Evolutionary conservation across 2,797 vertebrate species (phyloP), one percentile per base, ranked within the genome.

Genomic region (Ciconia nigra): DNA sequence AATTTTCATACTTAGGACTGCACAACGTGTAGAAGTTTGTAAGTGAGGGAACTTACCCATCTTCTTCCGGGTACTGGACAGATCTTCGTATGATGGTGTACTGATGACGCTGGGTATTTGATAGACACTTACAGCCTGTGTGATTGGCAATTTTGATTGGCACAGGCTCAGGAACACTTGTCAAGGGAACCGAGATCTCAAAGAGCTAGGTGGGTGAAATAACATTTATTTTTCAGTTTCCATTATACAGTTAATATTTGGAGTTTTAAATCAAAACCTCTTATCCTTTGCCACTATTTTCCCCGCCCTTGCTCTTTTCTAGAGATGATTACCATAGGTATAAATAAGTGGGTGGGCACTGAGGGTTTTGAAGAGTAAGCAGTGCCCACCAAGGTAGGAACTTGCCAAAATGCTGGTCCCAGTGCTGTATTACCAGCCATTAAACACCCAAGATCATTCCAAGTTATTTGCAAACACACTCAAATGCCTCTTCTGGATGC

Each of bases 81-180:
- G 98, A 98, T 92, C 98, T 98, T 93, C 98, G 94, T 96, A 98
- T 98, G 79, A 98, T 98, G 79, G 98, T 90, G 16, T 98, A 98
- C n/a, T 97, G 96, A 10, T 98, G 98, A 13, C 98, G 99, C n/a
- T 99, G 98, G 65, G 98, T 98, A 8, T 98, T 98, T 84, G 99
- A 98, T 94, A 98, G 97, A 91, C 99, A 99, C 93, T 98, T 98
- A 93, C 99, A 99, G 93, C 98, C 98, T 1, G 99, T 99, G 77
- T 99, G 99, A 96, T 99, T 99, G 63, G 99, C 99, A 87, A 99
- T 98, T 97, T 99, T 99, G 92, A 99, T 97, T 51, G 99, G 98
- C 95, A 99, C 98, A 0, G 99, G 99, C 91, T 99, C 99, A 8
- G 99, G 99, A 82, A 99, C 98, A 70, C 98, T 99, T 84, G 99